Evolutionary conservation across 2,797 vertebrate genomes (phyloP).

Genomic region (Phrynocephalus guinanensis): DNA sequence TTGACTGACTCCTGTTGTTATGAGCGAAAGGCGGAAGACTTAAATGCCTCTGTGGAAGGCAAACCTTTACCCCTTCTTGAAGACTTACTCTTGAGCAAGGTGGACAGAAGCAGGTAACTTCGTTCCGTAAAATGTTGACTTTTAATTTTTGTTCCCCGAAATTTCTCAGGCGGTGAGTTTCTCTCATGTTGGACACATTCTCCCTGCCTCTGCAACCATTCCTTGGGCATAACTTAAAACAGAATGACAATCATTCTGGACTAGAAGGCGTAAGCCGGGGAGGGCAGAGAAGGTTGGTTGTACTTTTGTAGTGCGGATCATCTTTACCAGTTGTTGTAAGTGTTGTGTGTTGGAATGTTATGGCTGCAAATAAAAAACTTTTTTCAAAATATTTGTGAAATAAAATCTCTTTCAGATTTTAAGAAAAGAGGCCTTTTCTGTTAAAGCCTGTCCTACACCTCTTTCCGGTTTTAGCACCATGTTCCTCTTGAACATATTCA

Average conservation of each 20-base stretch:
- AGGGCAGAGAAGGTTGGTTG: neutral
- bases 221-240: neutral
- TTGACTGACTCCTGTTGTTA: neutral
- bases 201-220: neutral
- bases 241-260: neutral
- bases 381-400: conserved; percentile 22
- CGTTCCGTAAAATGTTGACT: neutral
- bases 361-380: neutral
- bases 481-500: neutral
- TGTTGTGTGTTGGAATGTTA: neutral
- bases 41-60: neutral
- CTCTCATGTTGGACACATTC: neutral
- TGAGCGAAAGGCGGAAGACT: neutral
- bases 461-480: neutral
- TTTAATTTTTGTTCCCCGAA: neutral
- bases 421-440: neutral
- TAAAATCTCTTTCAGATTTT: conserved; percentile 24
- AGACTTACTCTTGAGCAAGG: neutral
- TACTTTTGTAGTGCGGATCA: neutral
- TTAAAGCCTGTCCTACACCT: neutral
- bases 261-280: neutral
- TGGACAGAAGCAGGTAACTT: neutral
- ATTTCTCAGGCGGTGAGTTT: neutral
- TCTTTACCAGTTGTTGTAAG: neutral
- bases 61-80: neutral